Base-by-base conservation (phyloP, 1,140 invertebrate species). In the Protaetia brevitarsis region DNA sequence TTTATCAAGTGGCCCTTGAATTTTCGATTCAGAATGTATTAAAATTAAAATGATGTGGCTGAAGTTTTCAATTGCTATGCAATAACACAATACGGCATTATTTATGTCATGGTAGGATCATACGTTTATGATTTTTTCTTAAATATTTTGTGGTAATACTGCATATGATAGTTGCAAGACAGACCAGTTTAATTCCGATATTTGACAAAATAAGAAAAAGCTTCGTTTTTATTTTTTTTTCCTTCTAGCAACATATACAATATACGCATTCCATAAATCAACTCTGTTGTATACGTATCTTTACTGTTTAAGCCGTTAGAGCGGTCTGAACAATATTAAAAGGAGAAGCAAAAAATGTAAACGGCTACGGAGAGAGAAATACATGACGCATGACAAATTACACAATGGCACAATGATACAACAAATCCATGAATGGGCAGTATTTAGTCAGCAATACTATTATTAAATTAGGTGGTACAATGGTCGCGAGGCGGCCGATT, bases 391-490 rank as follows among this genome's bases (percentile, higher is more conserved):
- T 70, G 66, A 72, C 69, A 68, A 68, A 67, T 66, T 64, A 26
- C 59, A 73, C 71, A 73, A 73, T 67, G 56, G 66, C 60, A 73
- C 68, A 71, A 72, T 73, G 71, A 73, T 72, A 72, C 66, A 66
- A 65, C 70, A 68, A 66, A 63, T 67, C 69, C 62, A 72, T 73
- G 72, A 73, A 73, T 73, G 71, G 68, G 63, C 57, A 34, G 69
- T 72, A 73, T 73, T 73, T 73, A 73, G 72, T 72, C 68, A 72
- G 72, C 69, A 66, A 59, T 68, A 68, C 69, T 66, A 73, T 73
- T 72, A 73, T 73, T 73, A 73, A 73, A 73, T 73, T 73, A 72
- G 67, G 72, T 63, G 3, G 10, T 51, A 74, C 72, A 74, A 74
- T 74, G 66, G 71, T 65, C 64, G 31, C 69, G 66, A 65, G 73